phyloP scores from a whole-genome alignment of 2,113 vertebrate genomes.

The Lampris incognitus region DNA sequence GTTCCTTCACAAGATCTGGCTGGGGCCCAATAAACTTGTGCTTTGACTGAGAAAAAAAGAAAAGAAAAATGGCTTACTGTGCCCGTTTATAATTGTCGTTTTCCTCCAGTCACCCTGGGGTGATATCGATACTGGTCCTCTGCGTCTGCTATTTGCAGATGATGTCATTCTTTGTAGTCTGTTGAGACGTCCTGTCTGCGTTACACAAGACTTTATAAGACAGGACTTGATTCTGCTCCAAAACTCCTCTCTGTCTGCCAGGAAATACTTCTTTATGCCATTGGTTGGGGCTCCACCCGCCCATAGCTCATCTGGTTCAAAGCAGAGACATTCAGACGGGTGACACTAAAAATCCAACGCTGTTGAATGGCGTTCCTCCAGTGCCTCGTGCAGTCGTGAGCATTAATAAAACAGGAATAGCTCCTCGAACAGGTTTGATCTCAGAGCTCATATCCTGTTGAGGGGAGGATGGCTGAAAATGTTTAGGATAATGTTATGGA shows the following conservation, averaged over 20 bases:
- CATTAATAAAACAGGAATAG: conserved; percentile 16
- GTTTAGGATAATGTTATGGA: conserved; percentile 7
- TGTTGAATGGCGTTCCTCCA: neutral
- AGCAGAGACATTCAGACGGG: neutral
- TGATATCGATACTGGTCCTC: conserved; percentile 5
- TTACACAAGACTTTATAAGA: neutral
- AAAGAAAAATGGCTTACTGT: neutral
- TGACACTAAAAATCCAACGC: conserved; percentile 2
- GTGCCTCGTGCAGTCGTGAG: neutral
- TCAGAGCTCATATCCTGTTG: conserved; percentile 14
- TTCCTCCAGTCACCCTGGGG: neutral
- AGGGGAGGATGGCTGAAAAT: neutral
- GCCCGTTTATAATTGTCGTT: neutral
- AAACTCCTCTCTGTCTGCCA: neutral
- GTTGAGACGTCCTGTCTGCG: neutral
- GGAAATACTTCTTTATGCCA: neutral
- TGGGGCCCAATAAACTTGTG: neutral
- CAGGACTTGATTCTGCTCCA: conserved; percentile 3
- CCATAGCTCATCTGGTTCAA: conserved; percentile 1
- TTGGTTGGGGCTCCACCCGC: neutral
- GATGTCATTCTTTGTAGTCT: conserved; percentile 10
- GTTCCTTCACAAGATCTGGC: neutral
- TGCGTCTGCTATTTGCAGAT: conserved; percentile 13
- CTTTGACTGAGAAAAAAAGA: neutral
- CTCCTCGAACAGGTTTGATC: conserved; percentile 1